A percentile compares a stretch with the other conserved stretches of the same genome.
phyloP scores from a whole-genome alignment of 2,113 vertebrate species.

The Oncorhynchus clarkii region DNA sequence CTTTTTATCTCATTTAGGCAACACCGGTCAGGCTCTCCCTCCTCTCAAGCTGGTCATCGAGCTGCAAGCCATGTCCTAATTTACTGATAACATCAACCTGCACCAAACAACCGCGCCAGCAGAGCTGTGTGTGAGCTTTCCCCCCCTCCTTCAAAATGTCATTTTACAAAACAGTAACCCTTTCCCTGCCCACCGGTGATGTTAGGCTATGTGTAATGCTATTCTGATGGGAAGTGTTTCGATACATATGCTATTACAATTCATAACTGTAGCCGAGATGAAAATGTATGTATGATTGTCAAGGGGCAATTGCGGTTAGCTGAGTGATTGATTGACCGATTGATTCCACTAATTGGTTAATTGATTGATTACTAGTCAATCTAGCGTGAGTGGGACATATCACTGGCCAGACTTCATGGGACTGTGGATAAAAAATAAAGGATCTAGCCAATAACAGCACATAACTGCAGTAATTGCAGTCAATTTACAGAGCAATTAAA shows the following conservation, averaged over 20 bases:
- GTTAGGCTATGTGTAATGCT: neutral
- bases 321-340: no score
- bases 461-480: neutral
- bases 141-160: conserved; percentile 41
- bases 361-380: no score
- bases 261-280: no score
- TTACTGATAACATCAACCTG: conserved; percentile 49
- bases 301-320: no score
- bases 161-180: conserved; percentile 58
- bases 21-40: conserved; percentile 27
- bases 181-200: conserved; percentile 40
- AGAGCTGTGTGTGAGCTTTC: conserved; percentile 30
- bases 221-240: neutral
- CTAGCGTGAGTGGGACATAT: no score
- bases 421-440: no score
- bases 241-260: neutral
- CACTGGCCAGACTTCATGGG: no score
- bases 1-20: conserved; percentile 56
- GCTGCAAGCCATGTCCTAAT: conserved; percentile 59
- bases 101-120: conserved; percentile 41
- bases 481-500: neutral
- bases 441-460: no score
- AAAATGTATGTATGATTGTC: no score
- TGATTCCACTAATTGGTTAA: no score
- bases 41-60: conserved; percentile 23